Percentiles rank a stretch among this genome's conserved stretches.
These are phyloP conservation scores for Amorpha juglandis DNA, from an alignment of 2,888 invertebrate genomes.

Conservation along the genomic window DNA sequence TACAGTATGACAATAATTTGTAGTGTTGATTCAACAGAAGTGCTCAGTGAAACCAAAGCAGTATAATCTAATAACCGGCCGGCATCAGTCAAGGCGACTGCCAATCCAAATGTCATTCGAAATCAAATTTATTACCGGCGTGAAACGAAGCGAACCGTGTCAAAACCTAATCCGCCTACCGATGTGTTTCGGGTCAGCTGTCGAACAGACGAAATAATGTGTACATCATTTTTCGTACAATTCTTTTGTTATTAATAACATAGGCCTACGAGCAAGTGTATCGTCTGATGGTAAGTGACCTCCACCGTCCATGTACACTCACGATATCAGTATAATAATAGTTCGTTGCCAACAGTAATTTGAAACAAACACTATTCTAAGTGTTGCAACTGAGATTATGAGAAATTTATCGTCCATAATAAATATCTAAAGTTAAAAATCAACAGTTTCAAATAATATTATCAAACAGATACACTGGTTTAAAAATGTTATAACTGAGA, in stretches of 20 bases:
- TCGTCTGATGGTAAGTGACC: not conserved
- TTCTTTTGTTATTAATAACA: too few relatives aligned
- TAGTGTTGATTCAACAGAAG: not conserved
- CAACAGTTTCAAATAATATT: too few relatives aligned
- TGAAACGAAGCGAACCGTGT: slow-evolving; percentile 50
- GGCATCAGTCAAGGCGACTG: slow-evolving; percentile 14
- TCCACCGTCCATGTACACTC: too few relatives aligned
- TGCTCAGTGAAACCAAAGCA: not conserved
- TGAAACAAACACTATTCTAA: too few relatives aligned
- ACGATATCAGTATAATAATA: too few relatives aligned
- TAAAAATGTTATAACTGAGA: too few relatives aligned
- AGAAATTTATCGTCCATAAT: too few relatives aligned
- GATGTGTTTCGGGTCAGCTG: slow-evolving; percentile 40
- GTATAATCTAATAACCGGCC: slow-evolving; percentile 24
- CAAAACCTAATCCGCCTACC: slow-evolving; percentile 42
- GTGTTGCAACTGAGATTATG: too few relatives aligned
- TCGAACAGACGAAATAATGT: not conserved
- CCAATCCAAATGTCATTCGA: slow-evolving; percentile 24
- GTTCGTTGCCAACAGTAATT: too few relatives aligned
- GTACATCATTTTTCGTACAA: not conserved
- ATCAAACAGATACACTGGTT: too few relatives aligned
- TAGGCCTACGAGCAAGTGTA: too few relatives aligned
- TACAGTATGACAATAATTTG: not conserved
- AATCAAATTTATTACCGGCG: slow-evolving; percentile 41
- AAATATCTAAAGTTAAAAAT: too few relatives aligned